Base-by-base conservation (phyloP, 2,797 vertebrate species). In the Gymnothorax reevesii region DNA sequence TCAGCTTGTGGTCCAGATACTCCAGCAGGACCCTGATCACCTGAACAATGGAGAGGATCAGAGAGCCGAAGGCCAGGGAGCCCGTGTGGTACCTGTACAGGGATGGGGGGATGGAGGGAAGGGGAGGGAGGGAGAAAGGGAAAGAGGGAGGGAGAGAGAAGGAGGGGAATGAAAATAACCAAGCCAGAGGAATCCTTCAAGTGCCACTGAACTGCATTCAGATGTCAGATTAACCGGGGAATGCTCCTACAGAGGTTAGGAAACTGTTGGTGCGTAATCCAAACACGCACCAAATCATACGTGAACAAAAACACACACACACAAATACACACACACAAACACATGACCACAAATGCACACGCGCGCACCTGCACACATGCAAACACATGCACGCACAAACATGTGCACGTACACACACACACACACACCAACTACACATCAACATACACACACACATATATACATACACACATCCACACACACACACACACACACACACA, bases 1-100 rank as follows among this genome's bases (percentile, higher is more conserved):
- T 98, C 15, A 99, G 89, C 90, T 97, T 97, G 84, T 99, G 97
- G 87, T 99, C 98, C 93, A 99, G 91, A 87, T 99, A 99, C 89
- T 99, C 98, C 88, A 99, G 93, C 0, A 93, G 8, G 69, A 99
- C 97, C 89, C 98, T 94, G 92, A 99, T 97, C 87, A 97, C 92
- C 90, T 99, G 98, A 60, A 99, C 96, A 0, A 99, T 57, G 84
- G 98, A 97, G 12, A 99, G 94, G 86, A 99, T 96, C 59, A 99
- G 93, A 1, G 98, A 97, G 1, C 98, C 98, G 0, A 99, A 99
- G 1, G 98, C 98, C 90, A 99, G 89, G 0, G 98, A 98, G 64
- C 98, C 98, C 0, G 98, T 98, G 95, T 99, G 98, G 92, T 98
- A 99, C 90, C 98, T 99, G 88, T 71, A 57, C n/a, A 42, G 54